Evolutionary conservation across 1,140 invertebrate species (phyloP).

Genomic region (Pentalonia nigronervosa): DNA sequence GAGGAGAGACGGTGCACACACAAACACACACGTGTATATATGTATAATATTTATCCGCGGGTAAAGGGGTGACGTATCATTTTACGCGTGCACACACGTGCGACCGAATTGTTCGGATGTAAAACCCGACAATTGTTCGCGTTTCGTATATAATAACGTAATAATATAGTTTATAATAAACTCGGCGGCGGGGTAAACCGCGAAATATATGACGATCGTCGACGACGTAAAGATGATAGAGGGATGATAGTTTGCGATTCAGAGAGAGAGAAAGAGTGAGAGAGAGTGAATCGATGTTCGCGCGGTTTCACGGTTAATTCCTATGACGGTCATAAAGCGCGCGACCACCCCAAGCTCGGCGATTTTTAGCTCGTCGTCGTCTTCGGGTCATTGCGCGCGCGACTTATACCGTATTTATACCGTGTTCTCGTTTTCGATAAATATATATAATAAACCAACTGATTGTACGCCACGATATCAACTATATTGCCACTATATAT

Average conservation of each 20-base stretch:
- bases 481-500: background rate
- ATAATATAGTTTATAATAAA: background rate
- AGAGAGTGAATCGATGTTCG: background rate
- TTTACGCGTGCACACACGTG: background rate
- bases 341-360: background rate
- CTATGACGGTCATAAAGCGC: background rate
- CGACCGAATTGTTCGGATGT: background rate
- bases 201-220: background rate
- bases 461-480: background rate
- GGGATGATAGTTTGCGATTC: background rate
- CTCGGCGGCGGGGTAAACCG: background rate
- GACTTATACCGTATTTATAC: background rate
- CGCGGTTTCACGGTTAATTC: background rate
- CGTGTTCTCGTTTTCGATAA: background rate
- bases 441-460: background rate
- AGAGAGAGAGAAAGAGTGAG: background rate
- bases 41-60: background rate
- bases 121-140: slow-evolving; percentile 22
- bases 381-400: background rate
- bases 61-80: slow-evolving; percentile 25
- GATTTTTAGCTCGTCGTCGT: background rate
- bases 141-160: background rate
- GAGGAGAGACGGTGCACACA: background rate
- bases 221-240: background rate
- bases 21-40: background rate